phyloP scores from a whole-genome alignment of 2,113 vertebrate genomes.

The Cryptotis parvus region DNA sequence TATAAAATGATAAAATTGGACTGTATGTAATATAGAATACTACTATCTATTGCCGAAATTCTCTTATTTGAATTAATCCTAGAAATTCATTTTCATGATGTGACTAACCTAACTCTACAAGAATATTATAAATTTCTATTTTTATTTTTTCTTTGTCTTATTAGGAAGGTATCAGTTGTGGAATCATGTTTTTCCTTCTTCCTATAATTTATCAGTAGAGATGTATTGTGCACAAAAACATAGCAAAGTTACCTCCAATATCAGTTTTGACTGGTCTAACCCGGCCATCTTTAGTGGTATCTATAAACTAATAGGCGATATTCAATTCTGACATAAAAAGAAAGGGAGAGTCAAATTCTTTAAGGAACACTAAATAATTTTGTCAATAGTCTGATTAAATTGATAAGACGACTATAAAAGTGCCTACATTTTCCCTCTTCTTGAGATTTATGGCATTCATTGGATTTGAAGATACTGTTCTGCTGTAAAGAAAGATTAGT shows the following conservation, averaged over 20 bases:
- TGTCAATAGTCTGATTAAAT: background rate
- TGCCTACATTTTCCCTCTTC: background rate
- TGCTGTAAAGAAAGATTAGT: background rate
- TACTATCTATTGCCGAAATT: background rate
- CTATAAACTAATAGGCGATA: background rate
- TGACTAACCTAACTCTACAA: background rate
- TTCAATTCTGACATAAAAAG: constrained; percentile 8
- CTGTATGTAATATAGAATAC: too few species aligned
- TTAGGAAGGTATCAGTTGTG: background rate
- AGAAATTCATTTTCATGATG: background rate
- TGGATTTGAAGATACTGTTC: background rate
- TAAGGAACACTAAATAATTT: background rate
- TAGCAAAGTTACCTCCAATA: background rate
- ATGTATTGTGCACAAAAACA: background rate
- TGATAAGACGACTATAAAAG: background rate
- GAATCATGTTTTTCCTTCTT: background rate
- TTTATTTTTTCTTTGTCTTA: background rate
- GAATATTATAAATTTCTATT: background rate
- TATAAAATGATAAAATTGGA: too few species aligned
- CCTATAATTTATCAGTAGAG: background rate
- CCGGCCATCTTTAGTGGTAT: background rate
- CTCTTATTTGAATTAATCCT: background rate
- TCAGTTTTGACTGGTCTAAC: background rate
- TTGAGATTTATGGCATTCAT: background rate
- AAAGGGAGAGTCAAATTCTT: background rate